Evolutionary conservation across 2,888 invertebrate species (phyloP).

Genomic region (Athrips mouffetella): DNA sequence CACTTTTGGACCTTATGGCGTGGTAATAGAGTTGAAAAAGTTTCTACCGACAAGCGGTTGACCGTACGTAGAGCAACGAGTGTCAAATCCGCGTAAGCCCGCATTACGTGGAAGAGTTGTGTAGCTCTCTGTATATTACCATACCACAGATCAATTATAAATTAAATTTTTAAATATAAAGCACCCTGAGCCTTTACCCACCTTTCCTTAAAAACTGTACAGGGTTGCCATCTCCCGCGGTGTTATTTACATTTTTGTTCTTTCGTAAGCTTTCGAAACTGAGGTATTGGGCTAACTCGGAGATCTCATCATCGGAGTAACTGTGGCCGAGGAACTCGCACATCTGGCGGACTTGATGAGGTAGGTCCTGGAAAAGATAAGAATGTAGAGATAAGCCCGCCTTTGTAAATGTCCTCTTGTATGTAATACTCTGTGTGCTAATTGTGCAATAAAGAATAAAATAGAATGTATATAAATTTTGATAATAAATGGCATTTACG

Average conservation of each 20-base stretch:
- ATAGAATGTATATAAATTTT: not conserved
- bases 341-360: slow-evolving; percentile 65
- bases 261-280: slow-evolving; percentile 78
- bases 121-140: no score
- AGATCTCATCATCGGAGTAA: slow-evolving; percentile 61
- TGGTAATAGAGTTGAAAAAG: no score
- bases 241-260: slow-evolving; percentile 78
- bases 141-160: no score
- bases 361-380: slow-evolving; percentile 57
- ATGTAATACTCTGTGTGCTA: no score
- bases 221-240: slow-evolving; percentile 37
- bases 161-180: not conserved
- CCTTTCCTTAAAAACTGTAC: slow-evolving; percentile 69
- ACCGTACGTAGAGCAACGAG: no score
- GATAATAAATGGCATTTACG: not conserved
- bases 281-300: slow-evolving; percentile 69
- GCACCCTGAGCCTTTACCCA: slow-evolving; percentile 24
- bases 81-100: no score
- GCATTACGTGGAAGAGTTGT: no score
- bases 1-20: no score
- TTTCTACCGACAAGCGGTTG: no score
- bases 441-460: no score
- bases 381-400: no score
- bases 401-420: no score
- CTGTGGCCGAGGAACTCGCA: slow-evolving; percentile 69